These are phyloP conservation scores for Chanos chanos DNA, from an alignment of 2,797 vertebrate genomes.

Conservation along the genomic window DNA sequence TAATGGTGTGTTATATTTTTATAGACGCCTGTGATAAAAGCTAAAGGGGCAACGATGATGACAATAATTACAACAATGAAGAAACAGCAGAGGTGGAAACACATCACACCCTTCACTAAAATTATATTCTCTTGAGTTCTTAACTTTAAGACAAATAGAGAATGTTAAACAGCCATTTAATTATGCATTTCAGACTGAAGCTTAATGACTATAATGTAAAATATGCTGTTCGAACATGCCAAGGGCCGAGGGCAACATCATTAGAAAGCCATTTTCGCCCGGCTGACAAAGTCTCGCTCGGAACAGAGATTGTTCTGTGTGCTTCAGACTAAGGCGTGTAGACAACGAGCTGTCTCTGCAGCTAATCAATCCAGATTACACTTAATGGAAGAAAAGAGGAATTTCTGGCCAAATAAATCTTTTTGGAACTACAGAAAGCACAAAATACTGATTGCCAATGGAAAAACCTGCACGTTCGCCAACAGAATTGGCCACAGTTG, in stretches of 20 bases:
- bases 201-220: neutral
- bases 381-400: slow-evolving; percentile 22
- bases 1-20: too few species aligned
- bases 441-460: slow-evolving; percentile 10
- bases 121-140: too few species aligned
- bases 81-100: too few species aligned
- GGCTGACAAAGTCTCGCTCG: neutral
- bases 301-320: slow-evolving; percentile 1
- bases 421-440: slow-evolving; percentile 8
- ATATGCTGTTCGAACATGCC: neutral
- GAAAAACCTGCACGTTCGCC: slow-evolving; percentile 15
- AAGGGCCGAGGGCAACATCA: neutral
- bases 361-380: slow-evolving; percentile 39
- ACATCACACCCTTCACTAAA: too few species aligned
- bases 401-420: slow-evolving; percentile 21
- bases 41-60: too few species aligned
- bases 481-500: slow-evolving; percentile 7
- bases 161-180: too few species aligned
- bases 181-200: too few species aligned
- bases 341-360: slow-evolving; percentile 19
- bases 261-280: neutral
- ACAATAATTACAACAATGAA: too few species aligned
- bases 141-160: too few species aligned
- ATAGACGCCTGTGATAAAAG: too few species aligned
- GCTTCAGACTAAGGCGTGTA: slow-evolving; percentile 16